Evolutionary conservation across 2,113 vertebrate genomes (phyloP), one percentile per base, ranked within the genome.

Genomic region (Pangasianodon hypophthalmus): DNA sequence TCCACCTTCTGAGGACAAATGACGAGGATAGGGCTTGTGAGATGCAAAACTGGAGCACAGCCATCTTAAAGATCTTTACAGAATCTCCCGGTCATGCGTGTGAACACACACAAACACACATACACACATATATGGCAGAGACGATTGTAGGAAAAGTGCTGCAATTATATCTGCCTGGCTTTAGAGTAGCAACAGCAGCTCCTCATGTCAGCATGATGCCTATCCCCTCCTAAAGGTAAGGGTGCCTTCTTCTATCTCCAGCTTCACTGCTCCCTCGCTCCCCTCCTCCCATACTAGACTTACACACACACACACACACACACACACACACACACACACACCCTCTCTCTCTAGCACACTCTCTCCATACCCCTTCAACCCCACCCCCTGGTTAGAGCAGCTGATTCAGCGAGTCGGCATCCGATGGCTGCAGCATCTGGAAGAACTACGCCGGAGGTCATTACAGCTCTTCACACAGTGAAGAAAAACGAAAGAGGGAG

Each of bases 381-480:
- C 37, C 92, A 87, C 94, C 94, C 95, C 95, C 93, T 94, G 95
- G 96, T 95, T 95, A 93, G 96, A 97, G 97, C 95, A 97, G 97
- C 97, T 97, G 97, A 98, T 96, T 97, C 97, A 98, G 97, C 96
- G 94, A 97, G 96, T 94, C 96, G 95, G 95, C 95, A 94, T 96
- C 94, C 96, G 95, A 97, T 96, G 97, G 97, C 97, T 98, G 97
- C 97, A 97, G 96, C 97, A 96, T 97, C 93, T 96, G 96, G 96
- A 84, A 96, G 96, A 94, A 96, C 96, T 96, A 87, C 69, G 32
- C 95, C 97, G 95, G 96, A 97, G 97, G 97, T 97, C 97, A 97
- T 95, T 96, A 95, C 95, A 95, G 97, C 96, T 96, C 95, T 96
- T 95, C 94, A 96, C 94, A 93, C 92, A 94, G 95, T 94, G 95